These are phyloP conservation scores for Aptenodytes forsteri DNA, from an alignment of 2,113 vertebrate genomes.

Conservation along the genomic window DNA sequence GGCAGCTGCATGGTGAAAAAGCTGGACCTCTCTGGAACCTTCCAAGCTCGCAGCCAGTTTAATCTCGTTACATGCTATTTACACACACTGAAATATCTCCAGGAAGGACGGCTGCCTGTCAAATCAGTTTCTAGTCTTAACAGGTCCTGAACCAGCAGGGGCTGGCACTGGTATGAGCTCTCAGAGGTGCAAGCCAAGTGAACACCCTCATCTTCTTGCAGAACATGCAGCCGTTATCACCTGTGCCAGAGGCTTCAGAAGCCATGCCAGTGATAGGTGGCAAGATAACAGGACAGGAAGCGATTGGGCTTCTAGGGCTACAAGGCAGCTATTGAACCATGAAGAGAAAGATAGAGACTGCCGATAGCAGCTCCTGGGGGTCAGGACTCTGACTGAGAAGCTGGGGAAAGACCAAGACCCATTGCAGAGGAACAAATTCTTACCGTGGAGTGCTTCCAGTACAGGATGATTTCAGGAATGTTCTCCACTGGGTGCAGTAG, in stretches of 20 bases:
- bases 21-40: background rate
- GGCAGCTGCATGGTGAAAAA: background rate
- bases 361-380: background rate
- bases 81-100: background rate
- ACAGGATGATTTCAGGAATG: conserved; percentile 95
- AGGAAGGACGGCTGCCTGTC: background rate
- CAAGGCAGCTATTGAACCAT: background rate
- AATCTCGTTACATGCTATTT: background rate
- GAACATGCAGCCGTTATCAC: background rate
- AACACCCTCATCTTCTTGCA: background rate
- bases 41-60: background rate
- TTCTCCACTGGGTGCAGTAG: conserved; percentile 91
- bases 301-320: background rate
- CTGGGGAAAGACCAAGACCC: background rate
- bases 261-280: background rate
- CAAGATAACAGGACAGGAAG: conserved; percentile 12
- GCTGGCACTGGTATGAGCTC: background rate
- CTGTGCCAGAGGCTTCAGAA: background rate
- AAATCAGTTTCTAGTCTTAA: background rate
- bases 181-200: background rate
- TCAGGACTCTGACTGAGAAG: background rate
- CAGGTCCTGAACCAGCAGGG: background rate
- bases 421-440: background rate
- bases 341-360: background rate
- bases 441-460: conserved; percentile 99